phyloP scores from a whole-genome alignment of 2,888 invertebrate genomes.

The Oligia latruncula region DNA sequence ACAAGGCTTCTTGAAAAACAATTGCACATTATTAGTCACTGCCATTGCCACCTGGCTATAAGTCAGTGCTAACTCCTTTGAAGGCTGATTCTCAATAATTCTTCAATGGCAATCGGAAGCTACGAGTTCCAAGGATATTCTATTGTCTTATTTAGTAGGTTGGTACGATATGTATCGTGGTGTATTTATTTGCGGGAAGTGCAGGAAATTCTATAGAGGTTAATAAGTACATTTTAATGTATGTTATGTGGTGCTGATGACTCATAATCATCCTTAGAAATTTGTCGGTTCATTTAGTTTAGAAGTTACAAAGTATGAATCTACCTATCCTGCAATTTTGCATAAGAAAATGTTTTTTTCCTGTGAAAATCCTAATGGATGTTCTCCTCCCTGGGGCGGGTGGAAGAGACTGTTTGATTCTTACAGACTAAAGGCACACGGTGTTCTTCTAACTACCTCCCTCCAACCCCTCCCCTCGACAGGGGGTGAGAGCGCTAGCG shows the following conservation, averaged over 20 bases:
- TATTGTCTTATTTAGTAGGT: slow-evolving; percentile 40
- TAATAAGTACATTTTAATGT: slow-evolving; percentile 9
- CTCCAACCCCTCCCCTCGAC: background rate
- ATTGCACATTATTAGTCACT: slow-evolving; percentile 35
- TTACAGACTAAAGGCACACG: background rate
- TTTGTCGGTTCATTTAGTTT: background rate
- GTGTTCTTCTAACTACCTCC: background rate
- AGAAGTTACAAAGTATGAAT: background rate
- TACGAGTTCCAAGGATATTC: slow-evolving; percentile 30
- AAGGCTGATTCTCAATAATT: slow-evolving; percentile 42
- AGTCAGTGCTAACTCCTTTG: slow-evolving; percentile 21
- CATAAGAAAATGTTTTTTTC: too few species aligned
- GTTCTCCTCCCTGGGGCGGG: too few species aligned
- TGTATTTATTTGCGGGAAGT: slow-evolving; percentile 23
- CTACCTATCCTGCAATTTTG: background rate
- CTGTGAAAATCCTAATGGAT: background rate
- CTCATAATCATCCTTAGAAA: background rate
- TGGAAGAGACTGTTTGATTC: background rate
- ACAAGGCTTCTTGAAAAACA: slow-evolving; percentile 30
- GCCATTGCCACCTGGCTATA: slow-evolving; percentile 6
- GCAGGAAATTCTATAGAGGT: slow-evolving; percentile 10
- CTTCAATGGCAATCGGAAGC: slow-evolving; percentile 45
- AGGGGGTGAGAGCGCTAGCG: background rate
- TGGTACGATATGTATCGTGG: slow-evolving; percentile 22
- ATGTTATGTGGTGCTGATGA: background rate